These are phyloP conservation scores for Gambusia yucatana DNA, from an alignment of 2,797 vertebrate species.

Conservation along the genomic window DNA sequence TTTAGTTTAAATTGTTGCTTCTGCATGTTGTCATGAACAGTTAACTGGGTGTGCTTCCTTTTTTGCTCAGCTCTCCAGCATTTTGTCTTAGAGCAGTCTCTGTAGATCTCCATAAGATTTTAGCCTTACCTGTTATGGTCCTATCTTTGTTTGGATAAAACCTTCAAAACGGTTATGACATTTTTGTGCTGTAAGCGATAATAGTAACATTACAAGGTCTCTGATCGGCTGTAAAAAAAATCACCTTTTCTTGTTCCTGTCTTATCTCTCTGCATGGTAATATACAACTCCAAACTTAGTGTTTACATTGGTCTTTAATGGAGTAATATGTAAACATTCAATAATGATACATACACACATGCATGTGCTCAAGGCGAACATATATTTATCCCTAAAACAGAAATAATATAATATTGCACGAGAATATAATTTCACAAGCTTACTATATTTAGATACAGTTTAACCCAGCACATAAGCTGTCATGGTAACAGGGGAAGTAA, in stretches of 20 bases:
- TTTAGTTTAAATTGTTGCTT: background rate
- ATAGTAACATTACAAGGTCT: background rate
- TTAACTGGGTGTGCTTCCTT: background rate
- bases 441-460: background rate
- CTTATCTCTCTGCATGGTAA: background rate
- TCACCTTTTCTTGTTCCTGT: background rate
- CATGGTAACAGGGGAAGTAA: slow-evolving; percentile 8
- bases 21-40: background rate
- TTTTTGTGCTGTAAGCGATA: background rate
- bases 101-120: background rate
- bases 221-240: background rate
- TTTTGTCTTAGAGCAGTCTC: background rate
- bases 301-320: slow-evolving; percentile 6
- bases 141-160: background rate
- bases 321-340: background rate
- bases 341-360: background rate
- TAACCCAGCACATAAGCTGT: background rate
- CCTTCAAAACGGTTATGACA: background rate
- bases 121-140: background rate
- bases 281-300: background rate
- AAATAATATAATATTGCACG: background rate
- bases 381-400: background rate
- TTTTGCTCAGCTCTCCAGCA: background rate
- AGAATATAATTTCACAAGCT: background rate
- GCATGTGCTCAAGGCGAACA: background rate